Percentiles rank a stretch among this genome's conserved stretches.
phyloP scores from a whole-genome alignment of 2,888 invertebrate species.

The Xestia xanthographa region DNA sequence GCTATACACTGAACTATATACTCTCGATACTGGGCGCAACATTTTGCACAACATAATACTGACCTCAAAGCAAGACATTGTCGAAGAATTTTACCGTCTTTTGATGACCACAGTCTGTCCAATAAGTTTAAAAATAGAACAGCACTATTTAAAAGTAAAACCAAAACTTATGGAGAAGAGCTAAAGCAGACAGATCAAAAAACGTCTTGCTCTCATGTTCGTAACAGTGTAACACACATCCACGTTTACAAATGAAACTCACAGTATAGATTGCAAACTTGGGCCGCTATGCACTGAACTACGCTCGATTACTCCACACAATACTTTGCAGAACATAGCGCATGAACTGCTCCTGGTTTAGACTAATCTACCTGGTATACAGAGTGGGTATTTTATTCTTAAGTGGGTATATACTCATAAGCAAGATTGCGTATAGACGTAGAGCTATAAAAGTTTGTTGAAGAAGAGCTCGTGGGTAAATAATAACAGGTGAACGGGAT shows the following conservation, averaged over 20 bases:
- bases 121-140: no score
- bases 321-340: conserved; percentile 58
- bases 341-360: conserved; percentile 28
- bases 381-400: conserved; percentile 34
- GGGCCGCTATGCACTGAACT: conserved; percentile 49
- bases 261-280: conserved; percentile 71
- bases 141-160: no score
- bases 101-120: no score
- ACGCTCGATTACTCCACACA: conserved; percentile 52
- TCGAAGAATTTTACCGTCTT: no score
- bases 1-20: conserved; percentile 48
- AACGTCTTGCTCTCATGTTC: neutral
- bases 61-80: no score
- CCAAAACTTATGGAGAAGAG: no score
- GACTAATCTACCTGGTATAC: conserved; percentile 53
- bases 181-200: no score
- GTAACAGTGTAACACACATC: conserved; percentile 39
- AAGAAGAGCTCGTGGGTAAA: no score
- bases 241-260: conserved; percentile 68
- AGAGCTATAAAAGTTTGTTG: no score
- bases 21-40: conserved; percentile 56
- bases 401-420: no score
- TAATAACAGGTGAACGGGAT: no score
- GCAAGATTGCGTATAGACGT: no score
- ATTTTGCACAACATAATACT: conserved; percentile 51